Evolutionary conservation across 2,797 vertebrate species (phyloP), one percentile per base, ranked within the genome.

Genomic region (Sebastes dallii): DNA sequence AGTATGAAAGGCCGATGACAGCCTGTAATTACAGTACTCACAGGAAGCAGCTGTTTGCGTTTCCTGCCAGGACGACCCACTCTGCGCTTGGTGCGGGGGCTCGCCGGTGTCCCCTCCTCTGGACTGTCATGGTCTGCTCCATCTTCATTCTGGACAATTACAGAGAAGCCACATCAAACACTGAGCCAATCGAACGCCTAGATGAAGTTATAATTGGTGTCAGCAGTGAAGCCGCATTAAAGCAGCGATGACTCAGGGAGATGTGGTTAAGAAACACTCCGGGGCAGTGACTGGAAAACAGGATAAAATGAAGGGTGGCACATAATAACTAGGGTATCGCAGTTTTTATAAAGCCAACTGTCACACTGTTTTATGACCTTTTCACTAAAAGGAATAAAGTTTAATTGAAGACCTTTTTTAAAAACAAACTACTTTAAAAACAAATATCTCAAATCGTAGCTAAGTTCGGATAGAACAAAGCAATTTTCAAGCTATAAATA

Each of bases 11-110:
- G 54, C 66, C 6, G 30, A 60, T 1, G 56, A 65, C 69, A 77
- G 82, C 75, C 72, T 71, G 3, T 81, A 77, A 90, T 85, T 87
- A 81, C 46, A 82, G 90, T 79, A 97, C 97, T 98, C 95, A 99
- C 98, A 95, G 93, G 95, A 72, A 96, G 96, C 88, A 96, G 96
- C 88, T 97, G 96, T 89, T 98, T 99, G 95, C 97, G 97, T 94
- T 98, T 98, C 91, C 97, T 94, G 87, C 97, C 96, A 0, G 98
- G 98, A 83, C 97, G 95, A 83, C 98, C 98, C 55, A 97, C 97
- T 95, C 97, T 96, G 91, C 97, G 96, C 78, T 96, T 96, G 81
- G 91, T 90, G n/a, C 95, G 95, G 39, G 95, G 92, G 83, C 96
- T 96, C 29, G 96, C 96, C 72, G 94, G 94, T 79, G 96, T 97